Percentiles rank a stretch among this genome's conserved stretches.
These are phyloP conservation scores for Dromaius novaehollandiae DNA, from an alignment of 2,113 vertebrate genomes.

Conservation along the genomic window DNA sequence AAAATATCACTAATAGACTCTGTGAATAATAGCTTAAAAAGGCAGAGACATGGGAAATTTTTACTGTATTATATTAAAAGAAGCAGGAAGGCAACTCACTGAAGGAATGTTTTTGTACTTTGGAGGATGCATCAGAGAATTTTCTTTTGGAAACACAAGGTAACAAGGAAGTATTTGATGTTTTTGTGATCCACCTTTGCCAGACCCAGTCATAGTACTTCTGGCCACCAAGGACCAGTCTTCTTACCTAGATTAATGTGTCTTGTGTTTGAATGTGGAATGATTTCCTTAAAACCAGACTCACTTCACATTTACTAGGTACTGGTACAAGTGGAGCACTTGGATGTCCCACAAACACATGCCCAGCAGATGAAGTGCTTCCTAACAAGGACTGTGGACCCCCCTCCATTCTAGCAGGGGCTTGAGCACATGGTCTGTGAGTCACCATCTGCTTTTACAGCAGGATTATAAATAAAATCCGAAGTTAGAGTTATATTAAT, in stretches of 20 bases:
- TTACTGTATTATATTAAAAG: neutral
- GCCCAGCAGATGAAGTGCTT: no score
- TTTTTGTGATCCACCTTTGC: neutral
- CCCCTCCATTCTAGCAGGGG: neutral
- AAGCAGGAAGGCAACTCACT: neutral
- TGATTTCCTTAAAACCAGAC: neutral
- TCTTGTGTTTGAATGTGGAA: neutral
- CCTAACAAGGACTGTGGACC: neutral
- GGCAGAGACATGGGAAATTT: neutral
- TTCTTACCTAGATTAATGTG: no score
- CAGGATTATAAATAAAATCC: neutral
- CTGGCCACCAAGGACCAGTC: neutral
- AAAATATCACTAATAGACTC: neutral
- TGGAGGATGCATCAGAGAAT: neutral
- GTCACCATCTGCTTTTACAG: neutral
- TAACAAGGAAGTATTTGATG: neutral
- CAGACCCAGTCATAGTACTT: neutral
- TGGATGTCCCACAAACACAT: neutral
- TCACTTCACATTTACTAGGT: neutral
- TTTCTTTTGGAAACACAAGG: neutral
- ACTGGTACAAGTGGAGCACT: neutral
- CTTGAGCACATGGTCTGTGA: neutral
- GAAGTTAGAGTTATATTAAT: neutral
- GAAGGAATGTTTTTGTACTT: neutral
- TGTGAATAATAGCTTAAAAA: neutral